Percentiles rank a stretch among this genome's conserved stretches.
These are phyloP conservation scores for Psittacula echo DNA, from an alignment of 2,797 vertebrate species.

Conservation along the genomic window DNA sequence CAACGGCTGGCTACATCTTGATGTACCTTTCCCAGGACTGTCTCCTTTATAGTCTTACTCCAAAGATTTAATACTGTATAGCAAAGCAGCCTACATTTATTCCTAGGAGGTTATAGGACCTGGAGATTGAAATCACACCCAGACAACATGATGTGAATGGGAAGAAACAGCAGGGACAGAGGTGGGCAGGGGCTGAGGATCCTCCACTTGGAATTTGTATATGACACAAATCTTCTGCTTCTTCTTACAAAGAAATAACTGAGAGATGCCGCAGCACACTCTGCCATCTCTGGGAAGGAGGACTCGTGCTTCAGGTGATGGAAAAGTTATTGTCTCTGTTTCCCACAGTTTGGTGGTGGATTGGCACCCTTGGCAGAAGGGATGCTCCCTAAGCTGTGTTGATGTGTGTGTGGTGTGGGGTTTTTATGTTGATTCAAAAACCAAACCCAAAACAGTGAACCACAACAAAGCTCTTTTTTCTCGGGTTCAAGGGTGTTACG, in stretches of 20 bases:
- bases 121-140: background rate
- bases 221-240: background rate
- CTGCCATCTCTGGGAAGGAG: background rate
- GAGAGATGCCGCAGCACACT: background rate
- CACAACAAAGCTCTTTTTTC: background rate
- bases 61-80: background rate
- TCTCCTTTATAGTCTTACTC: background rate
- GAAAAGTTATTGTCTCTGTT: background rate
- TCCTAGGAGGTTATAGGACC: background rate
- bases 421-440: background rate
- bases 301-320: background rate
- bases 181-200: background rate
- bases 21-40: background rate
- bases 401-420: rapidly evolving
- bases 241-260: background rate
- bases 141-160: rapidly evolving
- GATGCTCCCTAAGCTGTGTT: background rate
- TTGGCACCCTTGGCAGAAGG: background rate
- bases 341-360: background rate
- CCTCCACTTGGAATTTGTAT: background rate
- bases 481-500: background rate
- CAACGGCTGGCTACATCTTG: rapidly evolving
- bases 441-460: background rate
- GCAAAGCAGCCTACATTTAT: background rate
- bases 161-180: background rate